Conservation (phyloP, 2,888 invertebrate species). For the Gymnosoma rotundatum region DNA sequence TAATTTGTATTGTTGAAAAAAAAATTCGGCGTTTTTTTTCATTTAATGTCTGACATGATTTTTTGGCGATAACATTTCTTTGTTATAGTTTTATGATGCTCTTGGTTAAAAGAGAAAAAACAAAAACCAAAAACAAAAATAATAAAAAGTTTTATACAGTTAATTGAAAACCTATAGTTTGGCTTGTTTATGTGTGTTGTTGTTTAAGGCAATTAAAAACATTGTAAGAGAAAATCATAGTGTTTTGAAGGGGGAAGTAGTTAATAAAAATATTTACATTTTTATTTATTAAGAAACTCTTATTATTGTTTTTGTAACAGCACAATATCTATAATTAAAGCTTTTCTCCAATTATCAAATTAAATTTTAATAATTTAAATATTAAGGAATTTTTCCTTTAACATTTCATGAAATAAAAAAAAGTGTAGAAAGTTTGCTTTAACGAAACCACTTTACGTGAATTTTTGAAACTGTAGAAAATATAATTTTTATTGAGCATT, state of each 20-base stretch:
- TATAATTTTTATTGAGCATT: too few species aligned
- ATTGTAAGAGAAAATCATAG: conserved; percentile 40
- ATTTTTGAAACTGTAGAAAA: too few species aligned
- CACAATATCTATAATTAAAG: conserved; percentile 1
- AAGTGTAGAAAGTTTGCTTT: too few species aligned
- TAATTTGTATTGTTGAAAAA: conserved; percentile 14
- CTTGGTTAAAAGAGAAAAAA: conserved; percentile 14
- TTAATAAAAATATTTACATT: background rate
- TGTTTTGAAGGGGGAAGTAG: conserved; percentile 42
- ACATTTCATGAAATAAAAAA: too few species aligned
- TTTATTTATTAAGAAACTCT: background rate
- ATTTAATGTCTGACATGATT: background rate
- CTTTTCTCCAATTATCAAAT: too few species aligned
- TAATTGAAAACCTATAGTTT: conserved; percentile 42
- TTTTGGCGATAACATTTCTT: background rate
- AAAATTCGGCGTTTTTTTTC: too few species aligned
- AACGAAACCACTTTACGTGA: too few species aligned
- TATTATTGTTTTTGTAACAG: background rate
- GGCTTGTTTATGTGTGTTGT: background rate
- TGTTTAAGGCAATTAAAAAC: conserved; percentile 44
- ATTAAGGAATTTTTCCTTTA: too few species aligned
- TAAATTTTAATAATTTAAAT: too few species aligned
- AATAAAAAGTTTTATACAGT: conserved; percentile 1
- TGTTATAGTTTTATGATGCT: conserved; percentile 44
- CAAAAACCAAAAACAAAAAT: conserved; percentile 7